phyloP scores from a whole-genome alignment of 2,888 invertebrate species.

The Thalpophila matura region DNA sequence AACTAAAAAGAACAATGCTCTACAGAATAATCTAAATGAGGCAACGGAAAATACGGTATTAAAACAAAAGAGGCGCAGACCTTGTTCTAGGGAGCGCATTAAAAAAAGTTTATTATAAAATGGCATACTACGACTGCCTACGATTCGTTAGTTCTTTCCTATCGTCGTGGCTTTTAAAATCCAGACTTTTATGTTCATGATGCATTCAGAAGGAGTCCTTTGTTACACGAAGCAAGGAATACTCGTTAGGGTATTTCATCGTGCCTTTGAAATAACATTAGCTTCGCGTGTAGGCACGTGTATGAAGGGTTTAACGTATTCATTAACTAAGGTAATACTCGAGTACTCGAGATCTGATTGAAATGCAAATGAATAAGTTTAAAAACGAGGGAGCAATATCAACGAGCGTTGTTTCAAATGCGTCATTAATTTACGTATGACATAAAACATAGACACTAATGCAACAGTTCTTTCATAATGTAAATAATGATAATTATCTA shows the following conservation, averaged over 20 bases:
- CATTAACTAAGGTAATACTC: conserved; percentile 68
- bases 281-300: conserved; percentile 69
- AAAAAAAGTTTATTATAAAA: conserved; percentile 76
- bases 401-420: conserved; percentile 31
- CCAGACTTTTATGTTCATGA: conserved; percentile 80
- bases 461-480: conserved; percentile 15
- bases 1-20: conserved; percentile 62
- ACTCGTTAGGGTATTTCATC: conserved; percentile 85
- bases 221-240: conserved; percentile 81
- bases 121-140: conserved; percentile 69
- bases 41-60: conserved; percentile 70
- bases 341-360: conserved; percentile 65
- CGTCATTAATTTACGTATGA: conserved; percentile 21
- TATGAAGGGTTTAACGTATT: conserved; percentile 75
- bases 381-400: conserved; percentile 26
- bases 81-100: conserved; percentile 66
- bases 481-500: conserved; percentile 37
- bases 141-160: conserved; percentile 75
- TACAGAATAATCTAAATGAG: conserved; percentile 68
- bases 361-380: conserved; percentile 62
- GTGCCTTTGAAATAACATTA: conserved; percentile 85
- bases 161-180: conserved; percentile 76
- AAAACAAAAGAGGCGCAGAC: conserved; percentile 73
- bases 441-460: conserved; percentile 19
- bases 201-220: conserved; percentile 84